Evolutionary conservation across 1,140 invertebrate species (phyloP).

Genomic region (Stratiolaelaps scimitus): DNA sequence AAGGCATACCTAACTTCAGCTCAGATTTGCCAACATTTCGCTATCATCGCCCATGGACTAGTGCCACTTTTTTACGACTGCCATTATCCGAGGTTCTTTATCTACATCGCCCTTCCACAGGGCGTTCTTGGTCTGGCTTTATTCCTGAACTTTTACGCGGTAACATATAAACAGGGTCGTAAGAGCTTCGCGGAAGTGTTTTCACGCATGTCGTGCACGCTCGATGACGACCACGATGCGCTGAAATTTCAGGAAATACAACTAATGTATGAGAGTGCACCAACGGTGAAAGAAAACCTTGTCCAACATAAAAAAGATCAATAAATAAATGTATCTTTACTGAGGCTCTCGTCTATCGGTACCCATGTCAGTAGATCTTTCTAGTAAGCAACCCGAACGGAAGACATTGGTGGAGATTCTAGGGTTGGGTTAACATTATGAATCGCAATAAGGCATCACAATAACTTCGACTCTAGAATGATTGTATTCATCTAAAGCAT

Average conservation of each 20-base stretch:
- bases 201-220: neutral
- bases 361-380: too few species aligned
- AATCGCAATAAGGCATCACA: too few species aligned
- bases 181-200: constrained; percentile 12
- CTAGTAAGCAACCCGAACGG: too few species aligned
- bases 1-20: constrained; percentile 42
- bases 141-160: constrained; percentile 80
- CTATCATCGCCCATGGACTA: constrained; percentile 56
- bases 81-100: constrained; percentile 84
- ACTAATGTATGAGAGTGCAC: too few species aligned
- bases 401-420: too few species aligned
- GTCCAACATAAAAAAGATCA: too few species aligned
- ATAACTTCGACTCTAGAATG: too few species aligned
- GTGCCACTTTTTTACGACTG: constrained; percentile 82
- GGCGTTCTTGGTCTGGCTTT: constrained; percentile 78
- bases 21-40: constrained; percentile 28
- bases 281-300: too few species aligned
- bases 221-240: neutral
- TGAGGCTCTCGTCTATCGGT: too few species aligned
- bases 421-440: too few species aligned
- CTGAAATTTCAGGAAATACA: constrained; percentile 3
- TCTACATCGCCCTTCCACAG: constrained; percentile 74
- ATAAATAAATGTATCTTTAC: too few species aligned
- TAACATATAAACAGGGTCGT: constrained; percentile 55
- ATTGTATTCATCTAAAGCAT: too few species aligned